These are phyloP conservation scores for Cremastobaeus sp. DNA, from an alignment of 2,888 invertebrate genomes.

Conservation along the genomic window DNA sequence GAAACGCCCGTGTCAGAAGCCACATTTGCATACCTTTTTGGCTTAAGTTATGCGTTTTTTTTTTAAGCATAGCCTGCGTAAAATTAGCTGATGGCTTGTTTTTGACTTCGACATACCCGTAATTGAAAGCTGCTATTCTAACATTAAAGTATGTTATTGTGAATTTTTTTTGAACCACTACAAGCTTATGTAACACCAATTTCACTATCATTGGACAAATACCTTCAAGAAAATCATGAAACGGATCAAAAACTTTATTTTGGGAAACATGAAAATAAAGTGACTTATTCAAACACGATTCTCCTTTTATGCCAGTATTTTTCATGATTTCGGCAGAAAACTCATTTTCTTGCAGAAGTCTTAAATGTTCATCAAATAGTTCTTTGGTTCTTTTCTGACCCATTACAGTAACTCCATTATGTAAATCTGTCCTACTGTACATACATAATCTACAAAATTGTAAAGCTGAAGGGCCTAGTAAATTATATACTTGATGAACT, in stretches of 20 bases:
- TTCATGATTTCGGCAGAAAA: conserved; percentile 5
- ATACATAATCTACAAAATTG: conserved; percentile 53
- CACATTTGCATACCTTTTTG: conserved; percentile 62
- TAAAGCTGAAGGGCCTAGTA: conserved; percentile 52
- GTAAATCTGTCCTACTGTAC: conserved; percentile 43
- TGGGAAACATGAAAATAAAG: conserved; percentile 35
- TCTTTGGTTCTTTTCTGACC: neutral
- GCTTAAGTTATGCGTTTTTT: conserved; percentile 44
- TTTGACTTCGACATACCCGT: conserved; percentile 42
- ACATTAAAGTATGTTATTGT: neutral
- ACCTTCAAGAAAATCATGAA: conserved; percentile 45
- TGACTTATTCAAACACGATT: conserved; percentile 32
- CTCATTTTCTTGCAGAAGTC: neutral
- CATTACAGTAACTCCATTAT: conserved; percentile 1
- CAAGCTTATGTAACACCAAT: conserved; percentile 13
- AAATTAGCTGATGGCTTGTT: conserved; percentile 56
- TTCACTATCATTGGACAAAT: conserved; percentile 61
- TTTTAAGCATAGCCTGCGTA: conserved; percentile 20
- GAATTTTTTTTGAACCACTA: neutral
- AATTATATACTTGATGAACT: conserved; percentile 53
- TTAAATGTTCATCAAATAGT: conserved; percentile 23
- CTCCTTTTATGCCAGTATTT: conserved; percentile 28
- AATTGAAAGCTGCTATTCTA: conserved; percentile 35
- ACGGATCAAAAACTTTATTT: conserved; percentile 46
- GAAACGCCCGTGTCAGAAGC: conserved; percentile 52